Percentiles rank a stretch among this genome's conserved stretches.
These are phyloP conservation scores for Oscheius sp. DNA, from an alignment of 2,888 invertebrate species.

Conservation along the genomic window DNA sequence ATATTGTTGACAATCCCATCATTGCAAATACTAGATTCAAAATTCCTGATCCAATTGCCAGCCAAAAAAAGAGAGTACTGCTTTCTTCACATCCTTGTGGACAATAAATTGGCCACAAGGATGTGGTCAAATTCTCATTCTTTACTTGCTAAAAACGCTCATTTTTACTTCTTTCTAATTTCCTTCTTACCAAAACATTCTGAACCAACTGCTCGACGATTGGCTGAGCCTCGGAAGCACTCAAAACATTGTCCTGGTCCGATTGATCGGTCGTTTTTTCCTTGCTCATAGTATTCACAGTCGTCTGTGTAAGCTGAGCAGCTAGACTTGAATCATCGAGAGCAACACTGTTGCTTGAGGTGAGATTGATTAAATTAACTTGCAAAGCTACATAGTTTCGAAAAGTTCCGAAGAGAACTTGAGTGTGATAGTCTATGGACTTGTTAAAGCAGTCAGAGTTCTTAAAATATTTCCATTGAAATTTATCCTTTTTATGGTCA, in stretches of 20 bases:
- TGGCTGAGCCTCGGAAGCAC: background rate
- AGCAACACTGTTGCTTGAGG: background rate
- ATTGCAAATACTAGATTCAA: background rate
- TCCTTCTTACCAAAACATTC: constrained; percentile 5
- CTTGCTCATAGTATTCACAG: background rate
- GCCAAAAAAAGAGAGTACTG: background rate
- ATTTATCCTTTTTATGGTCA: background rate
- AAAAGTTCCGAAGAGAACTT: constrained; percentile 7
- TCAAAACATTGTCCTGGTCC: constrained; percentile 5
- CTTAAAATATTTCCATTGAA: background rate
- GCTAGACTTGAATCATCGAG: too few relatives aligned
- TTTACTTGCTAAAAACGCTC: background rate
- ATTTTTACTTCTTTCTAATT: background rate
- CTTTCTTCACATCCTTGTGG: background rate
- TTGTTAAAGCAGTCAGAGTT: constrained; percentile 1
- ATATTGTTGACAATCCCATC: background rate
- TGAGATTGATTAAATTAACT: background rate
- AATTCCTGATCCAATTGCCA: background rate
- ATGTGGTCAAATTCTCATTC: background rate
- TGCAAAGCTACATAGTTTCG: constrained; percentile 17
- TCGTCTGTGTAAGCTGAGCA: too few relatives aligned
- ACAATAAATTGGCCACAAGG: background rate
- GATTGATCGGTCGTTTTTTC: constrained; percentile 8
- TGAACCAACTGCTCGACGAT: background rate
- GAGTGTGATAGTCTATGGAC: background rate